A percentile compares a stretch with the other conserved stretches of the same genome.
Evolutionary conservation across 2,113 vertebrate genomes (phyloP).

Genomic region (Pachypanchax playfairii): DNA sequence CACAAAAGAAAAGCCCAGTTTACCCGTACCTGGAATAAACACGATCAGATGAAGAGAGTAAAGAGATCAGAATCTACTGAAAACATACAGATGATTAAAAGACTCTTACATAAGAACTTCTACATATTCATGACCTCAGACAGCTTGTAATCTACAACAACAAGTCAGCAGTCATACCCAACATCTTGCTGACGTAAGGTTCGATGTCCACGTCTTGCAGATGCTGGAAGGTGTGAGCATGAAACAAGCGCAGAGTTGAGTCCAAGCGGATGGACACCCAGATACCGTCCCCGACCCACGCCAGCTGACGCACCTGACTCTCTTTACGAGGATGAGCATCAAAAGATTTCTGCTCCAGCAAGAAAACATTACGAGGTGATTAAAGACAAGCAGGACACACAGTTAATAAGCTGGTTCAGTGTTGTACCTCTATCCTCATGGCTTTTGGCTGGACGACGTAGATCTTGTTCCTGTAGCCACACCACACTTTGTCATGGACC

Average conservation of each 20-base stretch:
- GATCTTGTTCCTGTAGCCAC: constrained; percentile 98
- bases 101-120: too few species aligned
- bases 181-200: constrained; percentile 99
- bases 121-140: too few species aligned
- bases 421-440: constrained; percentile 93
- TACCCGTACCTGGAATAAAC: constrained; percentile 89
- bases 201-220: constrained; percentile 98
- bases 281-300: constrained; percentile 96
- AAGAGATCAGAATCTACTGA: neutral
- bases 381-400: neutral
- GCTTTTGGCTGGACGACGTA: constrained; percentile 97
- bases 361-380: neutral
- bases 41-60: neutral
- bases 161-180: constrained; percentile 78
- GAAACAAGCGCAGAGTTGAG: constrained; percentile 94
- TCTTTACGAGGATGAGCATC: constrained; percentile 96
- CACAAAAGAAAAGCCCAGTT: constrained; percentile 97
- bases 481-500: constrained; percentile 96
- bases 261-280: constrained; percentile 99
- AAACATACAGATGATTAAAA: neutral
- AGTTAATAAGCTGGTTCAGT: neutral
- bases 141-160: neutral
- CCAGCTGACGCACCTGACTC: constrained; percentile 97
- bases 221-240: constrained; percentile 96
- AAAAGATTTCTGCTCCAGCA: constrained; percentile 88